Evolutionary conservation across 2,113 vertebrate genomes (phyloP), one percentile per base, ranked within the genome.

Genomic region (Nycticebus coucang): DNA sequence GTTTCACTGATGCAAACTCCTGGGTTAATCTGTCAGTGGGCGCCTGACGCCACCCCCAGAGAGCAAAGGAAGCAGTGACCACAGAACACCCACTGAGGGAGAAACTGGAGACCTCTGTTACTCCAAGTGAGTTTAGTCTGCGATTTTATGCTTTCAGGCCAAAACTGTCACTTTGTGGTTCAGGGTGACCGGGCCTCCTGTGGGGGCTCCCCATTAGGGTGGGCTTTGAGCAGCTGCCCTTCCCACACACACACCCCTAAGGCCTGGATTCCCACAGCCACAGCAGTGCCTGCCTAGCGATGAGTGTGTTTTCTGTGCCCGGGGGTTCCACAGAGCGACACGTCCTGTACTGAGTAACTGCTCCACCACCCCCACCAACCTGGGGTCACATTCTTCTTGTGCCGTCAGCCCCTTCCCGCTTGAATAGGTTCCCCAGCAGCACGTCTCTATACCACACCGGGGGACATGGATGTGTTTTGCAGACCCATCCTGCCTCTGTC

Each of bases 91-190:
- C 95, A 92, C 75, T 0, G 53, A 77, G 88, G 45, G 83, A 82
- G 86, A 93, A 64, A 93, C 71, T 17, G 28, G 88, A 96, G 88
- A 55, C 80, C 21, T 95, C 45, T 90, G 84, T 94, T 91, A 66
- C 88, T 41, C 78, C 91, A 21, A 26, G 50, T 12, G 64, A 83
- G 86, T 83, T 90, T 11, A 37, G 68, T 91, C 66, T 60, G 84
- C 1, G 9, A 45, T 69, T 57, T 81, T n/a, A 26, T 4, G 2
- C 69, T 86, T 69, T 55, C 33, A 9, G 55, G 87, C 72, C 33
- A 50, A 5, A n/a, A 77, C 1, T 4, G 77, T 28, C 50, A 66
- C 78, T 13, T 64, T 75, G 82, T 1, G 26, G 60, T 72, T 74
- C 45, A 37, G 64, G 77, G 37, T 64, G 37, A 35, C 68, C 14